phyloP scores from a whole-genome alignment of 2,888 invertebrate species.

The Melieria crassipennis region DNA sequence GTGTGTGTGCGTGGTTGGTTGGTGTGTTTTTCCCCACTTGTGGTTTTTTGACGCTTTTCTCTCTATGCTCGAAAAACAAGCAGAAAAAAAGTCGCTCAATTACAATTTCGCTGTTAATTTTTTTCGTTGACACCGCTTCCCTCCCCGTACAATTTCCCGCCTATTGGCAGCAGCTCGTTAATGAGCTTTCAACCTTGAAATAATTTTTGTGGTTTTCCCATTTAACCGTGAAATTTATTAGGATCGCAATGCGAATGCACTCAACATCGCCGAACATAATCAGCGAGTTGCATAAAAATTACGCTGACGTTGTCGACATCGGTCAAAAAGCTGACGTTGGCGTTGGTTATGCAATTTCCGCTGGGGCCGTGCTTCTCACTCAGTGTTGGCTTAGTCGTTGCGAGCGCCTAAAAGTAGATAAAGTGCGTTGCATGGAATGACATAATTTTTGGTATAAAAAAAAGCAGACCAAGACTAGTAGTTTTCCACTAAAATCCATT shows the following conservation, averaged over 20 bases:
- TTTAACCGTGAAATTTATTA: slow-evolving; percentile 36
- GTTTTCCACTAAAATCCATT: too few relatives aligned
- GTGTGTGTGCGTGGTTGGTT: slow-evolving; percentile 19
- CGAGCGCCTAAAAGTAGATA: too few relatives aligned
- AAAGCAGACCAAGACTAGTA: too few relatives aligned
- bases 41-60: slow-evolving; percentile 22
- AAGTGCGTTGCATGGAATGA: too few relatives aligned
- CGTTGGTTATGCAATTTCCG: slow-evolving; percentile 24
- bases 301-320: not conserved
- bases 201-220: slow-evolving; percentile 25
- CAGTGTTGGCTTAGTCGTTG: too few relatives aligned
- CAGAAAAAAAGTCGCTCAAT: slow-evolving; percentile 17
- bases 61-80: not conserved
- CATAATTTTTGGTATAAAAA: too few relatives aligned
- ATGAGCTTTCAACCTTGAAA: slow-evolving; percentile 34
- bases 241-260: slow-evolving; percentile 22
- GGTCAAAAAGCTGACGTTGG: too few relatives aligned
- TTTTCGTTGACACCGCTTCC: not conserved
- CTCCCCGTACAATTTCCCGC: not conserved
- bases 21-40: slow-evolving; percentile 28
- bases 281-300: slow-evolving; percentile 22
- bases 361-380: not conserved
- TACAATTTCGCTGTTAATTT: slow-evolving; percentile 4
- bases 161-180: slow-evolving; percentile 17
- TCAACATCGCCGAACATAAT: slow-evolving; percentile 9